Evolutionary conservation across 1,140 invertebrate genomes (phyloP).

Genomic region (Megathymus violae): DNA sequence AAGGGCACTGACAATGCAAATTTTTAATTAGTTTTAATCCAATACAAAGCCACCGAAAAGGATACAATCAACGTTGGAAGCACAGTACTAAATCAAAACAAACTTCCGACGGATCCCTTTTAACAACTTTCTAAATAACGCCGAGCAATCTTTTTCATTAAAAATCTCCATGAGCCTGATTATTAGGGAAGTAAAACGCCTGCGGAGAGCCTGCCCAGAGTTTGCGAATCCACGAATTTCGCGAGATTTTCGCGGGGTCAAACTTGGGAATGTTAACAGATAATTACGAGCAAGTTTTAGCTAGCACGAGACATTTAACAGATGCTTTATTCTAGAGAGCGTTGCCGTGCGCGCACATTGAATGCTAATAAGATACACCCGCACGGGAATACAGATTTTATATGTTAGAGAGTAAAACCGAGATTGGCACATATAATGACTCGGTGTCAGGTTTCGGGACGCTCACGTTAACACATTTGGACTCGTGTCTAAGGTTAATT

Average conservation of each 20-base stretch:
- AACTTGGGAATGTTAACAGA: slow-evolving; percentile 83
- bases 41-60: slow-evolving; percentile 72
- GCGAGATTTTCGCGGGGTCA: slow-evolving; percentile 77
- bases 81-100: slow-evolving; percentile 79
- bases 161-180: slow-evolving; percentile 80
- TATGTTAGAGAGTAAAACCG: slow-evolving; percentile 41
- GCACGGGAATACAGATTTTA: slow-evolving; percentile 55
- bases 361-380: slow-evolving; percentile 73
- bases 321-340: slow-evolving; percentile 79
- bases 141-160: slow-evolving; percentile 81
- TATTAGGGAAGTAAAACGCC: slow-evolving; percentile 78
- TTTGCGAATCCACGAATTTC: slow-evolving; percentile 64
- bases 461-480: slow-evolving; percentile 78
- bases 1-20: slow-evolving; percentile 37
- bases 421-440: slow-evolving; percentile 43
- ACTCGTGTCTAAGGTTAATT: slow-evolving; percentile 80
- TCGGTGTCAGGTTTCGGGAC: slow-evolving; percentile 56
- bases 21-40: slow-evolving; percentile 75
- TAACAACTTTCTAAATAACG: slow-evolving; percentile 79
- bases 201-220: slow-evolving; percentile 60
- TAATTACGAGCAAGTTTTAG: slow-evolving; percentile 82
- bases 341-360: slow-evolving; percentile 74
- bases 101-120: slow-evolving; percentile 77
- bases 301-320: slow-evolving; percentile 82
- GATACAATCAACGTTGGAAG: slow-evolving; percentile 67